A percentile compares a stretch with the other conserved stretches of the same genome.
These are phyloP conservation scores for Python bivittatus DNA, from an alignment of 2,113 vertebrate genomes.

Conservation along the genomic window DNA sequence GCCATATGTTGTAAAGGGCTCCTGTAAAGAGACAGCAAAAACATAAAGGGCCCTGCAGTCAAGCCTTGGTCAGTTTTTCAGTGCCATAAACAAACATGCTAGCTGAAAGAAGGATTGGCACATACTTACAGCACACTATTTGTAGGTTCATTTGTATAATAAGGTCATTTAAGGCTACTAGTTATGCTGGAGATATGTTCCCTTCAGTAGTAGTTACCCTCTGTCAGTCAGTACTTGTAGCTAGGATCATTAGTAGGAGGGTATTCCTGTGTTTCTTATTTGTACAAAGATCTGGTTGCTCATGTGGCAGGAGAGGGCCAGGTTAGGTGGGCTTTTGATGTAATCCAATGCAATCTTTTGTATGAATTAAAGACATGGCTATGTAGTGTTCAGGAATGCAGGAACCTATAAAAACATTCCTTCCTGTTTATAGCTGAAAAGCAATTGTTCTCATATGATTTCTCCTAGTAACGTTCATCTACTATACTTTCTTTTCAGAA, in stretches of 20 bases:
- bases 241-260: neutral
- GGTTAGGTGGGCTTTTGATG: neutral
- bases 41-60: neutral
- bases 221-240: neutral
- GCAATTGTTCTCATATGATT: neutral
- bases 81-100: neutral
- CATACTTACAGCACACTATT: neutral
- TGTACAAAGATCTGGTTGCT: neutral
- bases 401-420: neutral
- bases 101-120: neutral
- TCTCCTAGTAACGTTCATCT: neutral
- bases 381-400: neutral
- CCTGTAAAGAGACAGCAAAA: neutral
- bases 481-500: neutral
- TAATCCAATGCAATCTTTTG: neutral
- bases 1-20: neutral
- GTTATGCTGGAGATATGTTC: neutral
- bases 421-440: neutral
- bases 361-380: neutral
- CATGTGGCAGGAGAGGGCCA: neutral
- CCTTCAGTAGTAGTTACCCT: neutral
- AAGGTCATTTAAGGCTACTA: neutral
- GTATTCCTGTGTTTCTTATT: neutral
- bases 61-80: neutral
- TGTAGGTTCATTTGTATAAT: neutral